A percentile compares a stretch with the other conserved stretches of the same genome.
These are phyloP conservation scores for Papilio polytes DNA, from an alignment of 1,140 invertebrate species.

Conservation along the genomic window DNA sequence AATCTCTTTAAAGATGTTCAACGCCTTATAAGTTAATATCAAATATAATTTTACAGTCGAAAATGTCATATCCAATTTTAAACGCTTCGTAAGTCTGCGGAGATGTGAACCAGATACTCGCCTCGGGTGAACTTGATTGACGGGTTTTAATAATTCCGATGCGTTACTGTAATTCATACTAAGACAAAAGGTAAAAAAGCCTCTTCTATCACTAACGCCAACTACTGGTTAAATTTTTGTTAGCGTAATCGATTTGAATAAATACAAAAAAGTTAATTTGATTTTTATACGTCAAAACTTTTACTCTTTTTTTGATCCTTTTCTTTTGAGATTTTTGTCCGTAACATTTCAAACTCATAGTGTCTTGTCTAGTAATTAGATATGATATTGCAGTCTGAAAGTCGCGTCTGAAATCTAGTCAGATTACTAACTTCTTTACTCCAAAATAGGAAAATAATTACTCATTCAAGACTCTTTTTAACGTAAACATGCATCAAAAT, in stretches of 20 bases:
- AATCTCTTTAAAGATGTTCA: slow-evolving; percentile 1
- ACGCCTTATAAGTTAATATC: slow-evolving; percentile 5
- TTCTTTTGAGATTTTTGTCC: too few relatives aligned
- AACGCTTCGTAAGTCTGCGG: slow-evolving; percentile 41
- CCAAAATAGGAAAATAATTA: too few relatives aligned
- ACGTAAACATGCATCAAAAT: neutral
- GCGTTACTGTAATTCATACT: slow-evolving; percentile 55
- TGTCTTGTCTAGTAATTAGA: too few relatives aligned
- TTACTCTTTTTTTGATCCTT: too few relatives aligned
- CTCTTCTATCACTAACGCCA: slow-evolving; percentile 45
- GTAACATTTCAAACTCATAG: too few relatives aligned
- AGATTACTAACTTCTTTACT: too few relatives aligned
- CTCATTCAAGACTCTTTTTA: too few relatives aligned
- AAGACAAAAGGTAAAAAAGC: slow-evolving; percentile 54
- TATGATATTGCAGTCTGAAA: too few relatives aligned
- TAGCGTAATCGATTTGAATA: slow-evolving; percentile 60
- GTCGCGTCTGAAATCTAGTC: too few relatives aligned
- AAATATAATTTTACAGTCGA: slow-evolving; percentile 20
- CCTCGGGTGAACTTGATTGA: slow-evolving; percentile 55
- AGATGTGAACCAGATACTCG: slow-evolving; percentile 45
- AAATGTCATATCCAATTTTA: slow-evolving; percentile 35
- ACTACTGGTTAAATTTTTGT: slow-evolving; percentile 66
- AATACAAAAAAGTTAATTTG: slow-evolving; percentile 46
- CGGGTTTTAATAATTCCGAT: slow-evolving; percentile 60
- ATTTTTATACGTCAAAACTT: too few relatives aligned